Evolutionary conservation across 2,113 vertebrate genomes (phyloP).

Genomic region (Rhodinocichla rosea): DNA sequence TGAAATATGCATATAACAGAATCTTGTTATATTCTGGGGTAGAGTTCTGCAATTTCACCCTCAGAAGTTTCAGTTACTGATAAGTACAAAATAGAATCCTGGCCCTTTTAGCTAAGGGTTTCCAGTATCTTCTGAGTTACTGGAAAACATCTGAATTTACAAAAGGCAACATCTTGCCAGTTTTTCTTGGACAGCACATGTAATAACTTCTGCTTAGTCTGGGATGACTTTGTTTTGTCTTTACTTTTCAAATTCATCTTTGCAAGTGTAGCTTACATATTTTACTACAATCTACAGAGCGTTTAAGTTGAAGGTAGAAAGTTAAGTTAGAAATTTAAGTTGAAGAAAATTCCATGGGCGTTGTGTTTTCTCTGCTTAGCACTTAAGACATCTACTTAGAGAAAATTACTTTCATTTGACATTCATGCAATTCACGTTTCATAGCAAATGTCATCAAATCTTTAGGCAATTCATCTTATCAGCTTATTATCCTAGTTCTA

Average conservation of each 20-base stretch:
- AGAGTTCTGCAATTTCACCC: neutral
- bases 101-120: neutral
- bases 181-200: neutral
- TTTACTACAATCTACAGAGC: neutral
- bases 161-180: neutral
- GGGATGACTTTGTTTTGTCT: neutral
- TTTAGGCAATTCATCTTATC: neutral
- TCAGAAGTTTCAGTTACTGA: neutral
- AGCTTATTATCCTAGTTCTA: neutral
- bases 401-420: neutral
- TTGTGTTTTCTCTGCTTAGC: neutral
- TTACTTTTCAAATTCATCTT: neutral
- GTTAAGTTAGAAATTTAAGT: neutral
- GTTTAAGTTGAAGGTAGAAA: neutral
- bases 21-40: neutral
- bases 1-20: neutral
- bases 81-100: neutral
- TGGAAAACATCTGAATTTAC: neutral
- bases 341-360: neutral
- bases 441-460: neutral
- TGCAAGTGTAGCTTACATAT: neutral
- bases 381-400: neutral
- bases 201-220: neutral
- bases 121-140: neutral
- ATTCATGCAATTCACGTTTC: neutral